Conservation (phyloP, 1,140 invertebrate species). For the Phthorimaea operculella region DNA sequence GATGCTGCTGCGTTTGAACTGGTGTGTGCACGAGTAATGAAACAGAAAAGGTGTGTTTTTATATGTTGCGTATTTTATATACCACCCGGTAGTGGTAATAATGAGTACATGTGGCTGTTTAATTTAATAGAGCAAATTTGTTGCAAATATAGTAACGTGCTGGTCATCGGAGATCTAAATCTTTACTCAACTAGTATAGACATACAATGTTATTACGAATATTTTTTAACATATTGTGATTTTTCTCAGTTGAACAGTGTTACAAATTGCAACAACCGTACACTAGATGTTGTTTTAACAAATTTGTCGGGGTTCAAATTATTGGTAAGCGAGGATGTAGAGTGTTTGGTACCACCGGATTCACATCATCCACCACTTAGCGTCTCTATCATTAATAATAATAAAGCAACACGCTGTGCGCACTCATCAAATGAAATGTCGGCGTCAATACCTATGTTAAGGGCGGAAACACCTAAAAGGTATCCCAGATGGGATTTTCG, state of each 20-base stretch:
- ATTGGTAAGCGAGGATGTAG: too few species aligned
- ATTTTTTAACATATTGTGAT: conserved; percentile 1
- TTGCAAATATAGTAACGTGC: neutral
- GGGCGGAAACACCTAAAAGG: too few species aligned
- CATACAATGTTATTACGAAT: neutral
- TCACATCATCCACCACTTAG: too few species aligned
- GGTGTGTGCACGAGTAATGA: neutral
- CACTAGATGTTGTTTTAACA: neutral
- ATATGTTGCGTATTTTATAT: conserved; percentile 1
- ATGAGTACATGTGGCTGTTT: neutral
- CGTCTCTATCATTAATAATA: too few species aligned
- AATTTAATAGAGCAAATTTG: neutral
- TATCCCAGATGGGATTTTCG: too few species aligned
- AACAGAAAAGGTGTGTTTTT: neutral
- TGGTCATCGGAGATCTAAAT: neutral
- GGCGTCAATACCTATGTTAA: too few species aligned
- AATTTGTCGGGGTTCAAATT: too few species aligned
- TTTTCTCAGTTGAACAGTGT: neutral
- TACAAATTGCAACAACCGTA: neutral
- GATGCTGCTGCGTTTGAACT: neutral
- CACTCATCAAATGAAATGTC: too few species aligned
- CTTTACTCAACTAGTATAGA: neutral
- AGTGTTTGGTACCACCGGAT: too few species aligned
- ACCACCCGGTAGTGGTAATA: neutral
- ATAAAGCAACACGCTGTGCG: too few species aligned